phyloP scores from a whole-genome alignment of 2,888 invertebrate species.

The Noctua fimbriata region DNA sequence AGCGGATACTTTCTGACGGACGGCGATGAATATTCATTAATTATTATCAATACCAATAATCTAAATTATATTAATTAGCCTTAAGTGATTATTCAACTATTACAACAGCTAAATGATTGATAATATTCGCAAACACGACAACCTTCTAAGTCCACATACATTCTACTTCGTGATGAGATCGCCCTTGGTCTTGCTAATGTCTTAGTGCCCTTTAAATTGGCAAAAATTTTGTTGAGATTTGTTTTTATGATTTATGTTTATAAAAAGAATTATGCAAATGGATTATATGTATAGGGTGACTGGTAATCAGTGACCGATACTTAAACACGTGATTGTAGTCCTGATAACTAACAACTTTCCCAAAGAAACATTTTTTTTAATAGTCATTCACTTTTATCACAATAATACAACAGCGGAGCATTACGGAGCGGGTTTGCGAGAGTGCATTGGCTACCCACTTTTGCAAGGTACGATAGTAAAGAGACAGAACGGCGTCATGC shows the following conservation, averaged over 20 bases:
- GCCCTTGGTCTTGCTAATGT: constrained; percentile 18
- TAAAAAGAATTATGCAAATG: not conserved
- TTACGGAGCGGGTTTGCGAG: no score
- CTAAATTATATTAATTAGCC: not conserved
- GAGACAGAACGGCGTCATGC: no score
- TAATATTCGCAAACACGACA: constrained; percentile 20
- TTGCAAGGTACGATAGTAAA: no score
- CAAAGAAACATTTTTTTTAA: no score
- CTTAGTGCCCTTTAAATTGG: constrained; percentile 18
- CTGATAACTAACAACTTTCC: no score
- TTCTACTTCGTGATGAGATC: constrained; percentile 36
- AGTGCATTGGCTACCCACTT: no score
- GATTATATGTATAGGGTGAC: no score
- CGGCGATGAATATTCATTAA: not conserved
- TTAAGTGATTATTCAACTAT: not conserved
- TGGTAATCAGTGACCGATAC: no score
- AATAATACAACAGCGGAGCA: no score
- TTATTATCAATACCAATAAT: not conserved
- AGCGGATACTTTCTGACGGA: no score
- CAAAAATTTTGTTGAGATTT: not conserved
- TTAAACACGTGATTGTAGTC: no score
- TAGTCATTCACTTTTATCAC: no score
- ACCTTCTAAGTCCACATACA: constrained; percentile 20
- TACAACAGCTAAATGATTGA: constrained; percentile 7
- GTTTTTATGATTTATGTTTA: not conserved